Evolutionary conservation across 1,140 invertebrate species (phyloP).

Genomic region (Sycophaga agraensis): DNA sequence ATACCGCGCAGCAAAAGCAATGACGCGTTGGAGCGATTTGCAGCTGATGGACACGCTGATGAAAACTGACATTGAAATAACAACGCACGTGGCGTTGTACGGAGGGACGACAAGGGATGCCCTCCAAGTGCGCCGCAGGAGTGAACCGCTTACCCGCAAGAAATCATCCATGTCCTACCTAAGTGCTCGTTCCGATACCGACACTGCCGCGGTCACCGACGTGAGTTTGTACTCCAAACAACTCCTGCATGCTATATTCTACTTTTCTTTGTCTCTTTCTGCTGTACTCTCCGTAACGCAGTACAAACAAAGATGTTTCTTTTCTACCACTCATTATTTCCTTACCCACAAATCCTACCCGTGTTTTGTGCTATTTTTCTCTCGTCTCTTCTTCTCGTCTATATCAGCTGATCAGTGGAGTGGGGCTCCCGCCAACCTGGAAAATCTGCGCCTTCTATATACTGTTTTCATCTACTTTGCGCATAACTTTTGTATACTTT

Average conservation of each 20-base stretch:
- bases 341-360: too few species aligned
- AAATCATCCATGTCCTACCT: constrained; percentile 58
- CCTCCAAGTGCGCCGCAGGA: constrained; percentile 51
- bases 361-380: too few species aligned
- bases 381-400: too few species aligned
- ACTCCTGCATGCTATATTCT: constrained; percentile 21
- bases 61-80: constrained; percentile 76
- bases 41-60: constrained; percentile 79
- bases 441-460: too few species aligned
- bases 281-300: constrained; percentile 1
- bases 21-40: constrained; percentile 51
- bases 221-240: constrained; percentile 46
- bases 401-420: too few species aligned
- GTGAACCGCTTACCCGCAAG: constrained; percentile 55
- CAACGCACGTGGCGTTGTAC: constrained; percentile 63
- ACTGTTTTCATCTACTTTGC: too few species aligned
- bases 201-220: constrained; percentile 51
- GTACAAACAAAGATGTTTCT: background rate
- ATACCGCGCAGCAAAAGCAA: background rate
- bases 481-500: too few species aligned
- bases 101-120: constrained; percentile 56
- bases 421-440: too few species aligned
- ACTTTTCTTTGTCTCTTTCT: background rate
- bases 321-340: constrained; percentile 26
- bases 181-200: constrained; percentile 54